These are phyloP conservation scores for Spisula subtruncata DNA, from an alignment of 2,888 invertebrate species.

Conservation along the genomic window DNA sequence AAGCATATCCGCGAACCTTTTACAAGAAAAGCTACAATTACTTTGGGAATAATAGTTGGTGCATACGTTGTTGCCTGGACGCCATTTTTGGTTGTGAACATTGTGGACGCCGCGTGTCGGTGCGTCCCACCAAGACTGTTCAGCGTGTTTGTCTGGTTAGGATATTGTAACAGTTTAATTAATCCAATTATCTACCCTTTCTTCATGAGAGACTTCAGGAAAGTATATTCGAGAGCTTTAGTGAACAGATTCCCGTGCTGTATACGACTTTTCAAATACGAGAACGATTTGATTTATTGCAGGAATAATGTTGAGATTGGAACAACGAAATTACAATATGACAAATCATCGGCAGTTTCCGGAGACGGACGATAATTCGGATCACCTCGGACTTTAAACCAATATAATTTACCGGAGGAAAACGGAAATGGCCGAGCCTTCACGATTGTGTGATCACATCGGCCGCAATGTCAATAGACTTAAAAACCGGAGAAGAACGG, in stretches of 20 bases:
- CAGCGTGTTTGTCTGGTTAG: conserved; percentile 81
- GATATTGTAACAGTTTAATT: conserved; percentile 82
- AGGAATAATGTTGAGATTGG: conserved; percentile 44
- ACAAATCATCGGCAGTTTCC: too few species aligned
- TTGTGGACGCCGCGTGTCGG: conserved; percentile 76
- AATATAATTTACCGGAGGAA: background rate
- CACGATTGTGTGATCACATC: too few species aligned
- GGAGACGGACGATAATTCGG: background rate
- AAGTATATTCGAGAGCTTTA: conserved; percentile 77
- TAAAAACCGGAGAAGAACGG: too few species aligned
- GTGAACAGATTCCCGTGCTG: conserved; percentile 75
- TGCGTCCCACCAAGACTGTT: conserved; percentile 80
- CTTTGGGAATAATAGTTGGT: conserved; percentile 82
- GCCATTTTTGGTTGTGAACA: conserved; percentile 80
- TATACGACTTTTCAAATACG: conserved; percentile 41
- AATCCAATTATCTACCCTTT: conserved; percentile 84
- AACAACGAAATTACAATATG: conserved; percentile 42
- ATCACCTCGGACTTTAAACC: background rate
- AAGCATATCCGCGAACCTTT: conserved; percentile 82
- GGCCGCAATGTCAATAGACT: too few species aligned
- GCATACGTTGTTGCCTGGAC: conserved; percentile 84
- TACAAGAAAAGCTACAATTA: conserved; percentile 82
- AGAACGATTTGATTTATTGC: conserved; percentile 58
- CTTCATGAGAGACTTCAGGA: conserved; percentile 83
- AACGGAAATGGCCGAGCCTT: too few species aligned